Conservation (phyloP, 1,140 invertebrate species). For the Drosophila nigromelanica region DNA sequence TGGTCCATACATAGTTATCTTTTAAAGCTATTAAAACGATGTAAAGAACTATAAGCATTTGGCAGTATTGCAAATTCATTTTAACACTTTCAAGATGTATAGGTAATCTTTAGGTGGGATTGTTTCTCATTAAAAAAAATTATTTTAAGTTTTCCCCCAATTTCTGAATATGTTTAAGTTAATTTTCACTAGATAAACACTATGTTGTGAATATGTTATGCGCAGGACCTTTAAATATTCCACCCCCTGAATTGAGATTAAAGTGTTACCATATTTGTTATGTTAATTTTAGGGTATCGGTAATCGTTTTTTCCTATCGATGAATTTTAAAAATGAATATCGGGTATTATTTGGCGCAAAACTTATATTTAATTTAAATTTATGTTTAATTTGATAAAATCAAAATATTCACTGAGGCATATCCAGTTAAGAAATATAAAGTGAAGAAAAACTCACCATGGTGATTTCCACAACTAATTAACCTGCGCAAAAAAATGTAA, state of each 20-base stretch:
- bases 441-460: too few relatives aligned
- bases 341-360: too few relatives aligned
- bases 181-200: conserved; percentile 9
- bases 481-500: too few relatives aligned
- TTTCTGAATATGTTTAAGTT: not conserved
- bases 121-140: not conserved
- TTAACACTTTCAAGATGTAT: not conserved
- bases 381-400: too few relatives aligned
- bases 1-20: conserved; percentile 8
- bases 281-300: too few relatives aligned
- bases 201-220: conserved; percentile 5
- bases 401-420: too few relatives aligned
- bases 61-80: conserved; percentile 15
- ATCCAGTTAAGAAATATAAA: too few relatives aligned
- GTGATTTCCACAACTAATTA: too few relatives aligned
- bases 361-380: too few relatives aligned
- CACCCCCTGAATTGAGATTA: not conserved
- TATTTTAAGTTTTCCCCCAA: not conserved
- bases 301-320: too few relatives aligned
- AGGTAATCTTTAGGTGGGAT: not conserved
- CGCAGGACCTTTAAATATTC: conserved; percentile 19
- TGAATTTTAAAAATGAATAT: too few relatives aligned
- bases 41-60: conserved; percentile 3
- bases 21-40: conserved; percentile 7
- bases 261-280: conserved; percentile 8